These are phyloP conservation scores for Dendroctonus valens DNA, from an alignment of 1,140 invertebrate genomes.

Conservation along the genomic window DNA sequence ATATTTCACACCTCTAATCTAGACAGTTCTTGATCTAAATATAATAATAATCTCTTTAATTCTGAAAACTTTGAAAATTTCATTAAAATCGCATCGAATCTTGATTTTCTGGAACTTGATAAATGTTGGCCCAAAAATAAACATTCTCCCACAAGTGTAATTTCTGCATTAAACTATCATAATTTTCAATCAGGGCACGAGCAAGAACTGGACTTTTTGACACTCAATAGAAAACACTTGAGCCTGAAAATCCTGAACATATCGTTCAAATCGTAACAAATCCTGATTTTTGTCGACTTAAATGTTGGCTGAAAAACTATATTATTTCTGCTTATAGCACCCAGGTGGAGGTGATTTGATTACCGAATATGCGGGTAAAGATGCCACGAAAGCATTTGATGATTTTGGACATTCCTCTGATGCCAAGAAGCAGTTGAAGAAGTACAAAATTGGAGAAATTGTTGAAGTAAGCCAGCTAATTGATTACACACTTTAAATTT, in stretches of 20 bases:
- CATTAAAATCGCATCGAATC: too few relatives aligned
- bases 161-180: not conserved
- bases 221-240: too few relatives aligned
- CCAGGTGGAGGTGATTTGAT: slow-evolving; percentile 64
- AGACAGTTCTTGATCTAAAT: too few relatives aligned
- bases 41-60: too few relatives aligned
- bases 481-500: not conserved
- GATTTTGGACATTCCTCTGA: slow-evolving; percentile 64
- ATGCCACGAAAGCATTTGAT: slow-evolving; percentile 63
- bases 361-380: slow-evolving; percentile 62
- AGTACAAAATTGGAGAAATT: slow-evolving; percentile 65
- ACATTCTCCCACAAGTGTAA: not conserved
- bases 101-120: too few relatives aligned
- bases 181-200: not conserved
- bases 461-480: slow-evolving; percentile 50
- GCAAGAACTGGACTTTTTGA: too few relatives aligned
- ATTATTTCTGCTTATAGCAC: slow-evolving; percentile 53
- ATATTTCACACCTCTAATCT: too few relatives aligned
- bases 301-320: not conserved
- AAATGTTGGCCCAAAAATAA: too few relatives aligned
- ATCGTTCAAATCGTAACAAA: not conserved
- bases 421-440: slow-evolving; percentile 57
- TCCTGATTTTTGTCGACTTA: not conserved
- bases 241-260: not conserved
- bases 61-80: too few relatives aligned